These are phyloP conservation scores for Pyrocephalus nanus DNA, from an alignment of 2,797 vertebrate genomes.

Conservation along the genomic window DNA sequence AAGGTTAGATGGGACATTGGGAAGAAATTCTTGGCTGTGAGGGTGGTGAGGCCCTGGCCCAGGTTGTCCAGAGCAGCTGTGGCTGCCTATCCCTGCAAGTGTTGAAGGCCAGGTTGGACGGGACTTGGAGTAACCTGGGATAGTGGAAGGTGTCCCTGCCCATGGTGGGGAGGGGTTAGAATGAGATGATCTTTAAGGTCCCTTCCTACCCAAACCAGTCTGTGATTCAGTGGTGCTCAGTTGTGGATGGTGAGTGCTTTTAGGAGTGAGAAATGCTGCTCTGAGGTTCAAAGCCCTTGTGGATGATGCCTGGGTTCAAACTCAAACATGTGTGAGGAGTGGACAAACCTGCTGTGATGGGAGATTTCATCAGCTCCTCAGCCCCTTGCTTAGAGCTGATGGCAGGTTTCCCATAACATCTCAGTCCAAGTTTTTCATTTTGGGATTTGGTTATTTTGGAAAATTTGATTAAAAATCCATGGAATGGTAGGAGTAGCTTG, in stretches of 20 bases:
- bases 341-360: background rate
- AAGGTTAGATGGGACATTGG: background rate
- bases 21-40: background rate
- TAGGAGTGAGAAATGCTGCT: background rate
- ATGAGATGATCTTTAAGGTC: background rate
- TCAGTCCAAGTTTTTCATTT: background rate
- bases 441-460: background rate
- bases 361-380: background rate
- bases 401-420: background rate
- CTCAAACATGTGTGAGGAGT: background rate
- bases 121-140: background rate
- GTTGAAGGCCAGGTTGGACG: rapidly evolving
- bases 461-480: background rate
- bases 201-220: background rate
- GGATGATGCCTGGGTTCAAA: background rate
- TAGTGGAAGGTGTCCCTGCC: background rate
- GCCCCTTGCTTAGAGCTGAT: background rate
- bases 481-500: background rate
- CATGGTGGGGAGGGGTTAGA: background rate
- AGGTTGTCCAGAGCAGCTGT: background rate
- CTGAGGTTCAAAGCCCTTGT: background rate
- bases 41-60: background rate
- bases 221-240: background rate
- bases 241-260: background rate
- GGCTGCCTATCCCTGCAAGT: rapidly evolving